A percentile compares a stretch with the other conserved stretches of the same genome.
Evolutionary conservation across 2,113 vertebrate species (phyloP).

Genomic region (Cebus imitator): DNA sequence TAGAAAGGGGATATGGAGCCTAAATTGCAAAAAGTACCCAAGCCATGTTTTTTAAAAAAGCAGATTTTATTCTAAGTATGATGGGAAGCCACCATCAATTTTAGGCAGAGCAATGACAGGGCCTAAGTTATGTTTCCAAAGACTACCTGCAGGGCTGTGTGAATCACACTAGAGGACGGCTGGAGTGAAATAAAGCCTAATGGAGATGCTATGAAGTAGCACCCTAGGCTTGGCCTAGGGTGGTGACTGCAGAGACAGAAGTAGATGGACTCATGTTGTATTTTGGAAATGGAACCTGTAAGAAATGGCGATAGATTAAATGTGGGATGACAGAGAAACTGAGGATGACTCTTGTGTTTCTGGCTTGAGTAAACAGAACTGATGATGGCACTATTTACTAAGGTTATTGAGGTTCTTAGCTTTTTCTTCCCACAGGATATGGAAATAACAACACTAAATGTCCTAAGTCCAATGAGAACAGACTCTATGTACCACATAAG

Average conservation of each 20-base stretch:
- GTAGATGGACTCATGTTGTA: background rate
- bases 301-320: background rate
- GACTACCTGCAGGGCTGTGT: no score
- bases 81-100: background rate
- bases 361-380: background rate
- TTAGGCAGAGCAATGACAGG: background rate
- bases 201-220: background rate
- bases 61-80: background rate
- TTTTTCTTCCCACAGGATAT: accelerated
- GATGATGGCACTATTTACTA: background rate
- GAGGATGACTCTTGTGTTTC: background rate
- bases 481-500: background rate
- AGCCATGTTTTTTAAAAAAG: background rate
- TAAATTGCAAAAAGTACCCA: background rate
- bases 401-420: background rate
- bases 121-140: background rate
- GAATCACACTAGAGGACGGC: background rate
- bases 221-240: background rate
- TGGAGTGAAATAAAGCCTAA: background rate
- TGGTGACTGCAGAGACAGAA: background rate
- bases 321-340: background rate
- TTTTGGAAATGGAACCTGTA: background rate
- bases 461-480: background rate
- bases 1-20: background rate
- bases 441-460: background rate